These are phyloP conservation scores for Hyppa rectilinea DNA, from an alignment of 2,888 invertebrate genomes.

Conservation along the genomic window DNA sequence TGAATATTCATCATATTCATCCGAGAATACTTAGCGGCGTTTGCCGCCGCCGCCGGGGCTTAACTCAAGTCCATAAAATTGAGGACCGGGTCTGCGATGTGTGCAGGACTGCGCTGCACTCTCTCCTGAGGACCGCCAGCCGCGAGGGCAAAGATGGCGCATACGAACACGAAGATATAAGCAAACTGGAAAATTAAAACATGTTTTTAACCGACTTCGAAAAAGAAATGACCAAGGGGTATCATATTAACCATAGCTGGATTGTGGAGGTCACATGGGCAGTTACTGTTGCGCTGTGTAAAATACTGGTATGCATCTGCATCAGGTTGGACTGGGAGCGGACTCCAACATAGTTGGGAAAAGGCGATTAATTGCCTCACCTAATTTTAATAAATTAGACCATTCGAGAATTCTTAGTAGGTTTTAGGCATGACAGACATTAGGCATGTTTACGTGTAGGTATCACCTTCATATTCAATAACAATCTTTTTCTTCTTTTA, in stretches of 20 bases:
- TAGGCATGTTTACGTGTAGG: neutral
- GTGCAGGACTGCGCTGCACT: constrained; percentile 23
- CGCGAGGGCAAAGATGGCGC: constrained; percentile 7
- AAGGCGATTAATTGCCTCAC: too few species aligned
- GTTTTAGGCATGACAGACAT: too few species aligned
- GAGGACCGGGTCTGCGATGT: constrained; percentile 15
- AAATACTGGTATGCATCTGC: too few species aligned
- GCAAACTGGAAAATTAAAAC: constrained; percentile 13
- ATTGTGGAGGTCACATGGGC: too few species aligned
- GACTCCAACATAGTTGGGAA: too few species aligned
- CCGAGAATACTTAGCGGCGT: neutral
- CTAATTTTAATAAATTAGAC: neutral
- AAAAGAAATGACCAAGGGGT: too few species aligned
- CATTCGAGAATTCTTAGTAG: too few species aligned
- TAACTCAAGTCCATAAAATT: too few species aligned
- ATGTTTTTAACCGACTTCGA: neutral
- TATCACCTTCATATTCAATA: neutral
- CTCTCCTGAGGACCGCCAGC: neutral
- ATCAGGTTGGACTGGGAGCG: too few species aligned
- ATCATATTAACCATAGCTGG: too few species aligned
- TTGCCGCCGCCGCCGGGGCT: too few species aligned
- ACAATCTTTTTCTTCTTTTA: neutral
- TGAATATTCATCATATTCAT: neutral
- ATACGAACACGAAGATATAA: constrained; percentile 4
- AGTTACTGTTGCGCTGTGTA: too few species aligned